phyloP scores from a whole-genome alignment of 2,888 invertebrate species.

The Napeogenes sylphis region DNA sequence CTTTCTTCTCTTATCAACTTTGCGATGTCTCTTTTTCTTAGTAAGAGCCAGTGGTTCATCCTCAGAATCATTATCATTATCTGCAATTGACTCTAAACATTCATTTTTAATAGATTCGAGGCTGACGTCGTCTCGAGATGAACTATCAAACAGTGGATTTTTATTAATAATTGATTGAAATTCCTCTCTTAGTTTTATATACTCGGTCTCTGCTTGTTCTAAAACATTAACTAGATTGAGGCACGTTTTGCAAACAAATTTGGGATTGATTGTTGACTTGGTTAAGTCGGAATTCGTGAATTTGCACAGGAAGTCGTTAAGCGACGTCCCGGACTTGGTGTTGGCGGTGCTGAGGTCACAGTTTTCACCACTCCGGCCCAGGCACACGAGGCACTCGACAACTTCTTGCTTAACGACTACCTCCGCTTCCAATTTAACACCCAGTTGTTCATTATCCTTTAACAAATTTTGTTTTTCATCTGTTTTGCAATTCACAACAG shows the following conservation, averaged over 20 bases:
- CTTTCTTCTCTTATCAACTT: slow-evolving; percentile 57
- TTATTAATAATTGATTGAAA: slow-evolving; percentile 62
- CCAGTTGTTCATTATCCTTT: slow-evolving; percentile 37
- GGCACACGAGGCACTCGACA: slow-evolving; percentile 59
- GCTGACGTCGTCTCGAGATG: slow-evolving; percentile 39
- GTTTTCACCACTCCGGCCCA: slow-evolving; percentile 44
- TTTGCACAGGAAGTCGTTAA: slow-evolving; percentile 52
- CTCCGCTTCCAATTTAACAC: slow-evolving; percentile 29
- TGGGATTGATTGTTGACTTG: slow-evolving; percentile 40
- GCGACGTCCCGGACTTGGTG: slow-evolving; percentile 47
- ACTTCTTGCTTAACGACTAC: slow-evolving; percentile 55
- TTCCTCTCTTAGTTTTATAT: slow-evolving; percentile 55
- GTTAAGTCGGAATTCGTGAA: slow-evolving; percentile 47
- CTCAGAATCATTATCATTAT: slow-evolving; percentile 47
- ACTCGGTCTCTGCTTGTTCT: slow-evolving; percentile 63
- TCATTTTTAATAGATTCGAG: slow-evolving; percentile 40
- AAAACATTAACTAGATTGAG: slow-evolving; percentile 59
- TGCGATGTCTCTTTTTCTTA: slow-evolving; percentile 52
- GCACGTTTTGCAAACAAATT: slow-evolving; percentile 56
- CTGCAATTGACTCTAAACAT: slow-evolving; percentile 28
- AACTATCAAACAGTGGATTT: slow-evolving; percentile 56
- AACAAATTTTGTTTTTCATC: slow-evolving; percentile 38
- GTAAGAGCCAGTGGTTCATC: slow-evolving; percentile 61
- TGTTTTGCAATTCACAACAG: slow-evolving; percentile 52
- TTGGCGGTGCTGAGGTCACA: slow-evolving; percentile 45